Base-by-base conservation (phyloP, 2,888 invertebrate species). In the Athalia cordata region DNA sequence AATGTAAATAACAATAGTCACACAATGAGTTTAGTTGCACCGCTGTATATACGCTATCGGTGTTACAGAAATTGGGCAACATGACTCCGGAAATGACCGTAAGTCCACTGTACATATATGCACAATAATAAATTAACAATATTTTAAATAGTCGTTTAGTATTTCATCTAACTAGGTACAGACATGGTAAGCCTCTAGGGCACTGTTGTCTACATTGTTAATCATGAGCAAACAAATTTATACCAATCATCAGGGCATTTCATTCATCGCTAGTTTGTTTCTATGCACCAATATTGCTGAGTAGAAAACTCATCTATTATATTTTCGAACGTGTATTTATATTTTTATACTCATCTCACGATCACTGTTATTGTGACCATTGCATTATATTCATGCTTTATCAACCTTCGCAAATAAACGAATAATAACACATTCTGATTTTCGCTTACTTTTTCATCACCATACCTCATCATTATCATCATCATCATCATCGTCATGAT, bases 71-170 rank as follows among this genome's bases (percentile, higher is more conserved):
- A 88, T 85, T 90, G 90, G 90, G 89, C 87, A 85, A 90, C 89
- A 90, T 90, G 90, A 90, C 90, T 88, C 90, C 90, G 86, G 90
- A 90, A 85, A 89, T 89, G 89, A 90, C 90, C 87, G 90, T 90
- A 90, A 90, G 90, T 90, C 84, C 89, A 89, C 89, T 90, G 89
- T 89, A 89, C 80, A 90, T 89, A 88, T 78, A 81, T 79, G 85
- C 86, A 87, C 86, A 77, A 75, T 72, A 72, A 5, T 72, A n/a
- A 47, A 59, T 15, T 72, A 8, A 11, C 45, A n/a, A 59, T 43
- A 59, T 72, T 45, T 72, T 47, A 59, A 3, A 59, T 72, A 72
- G 47, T 43, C 59, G 57, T 13, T 9, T 47, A 72, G 29, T n/a
- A 55, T 68, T 0, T 6, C 6, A 52, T 50, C 9, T 2, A 68